Evolutionary conservation across 2,113 vertebrate genomes (phyloP).

Genomic region (Peucedramus taeniatus): DNA sequence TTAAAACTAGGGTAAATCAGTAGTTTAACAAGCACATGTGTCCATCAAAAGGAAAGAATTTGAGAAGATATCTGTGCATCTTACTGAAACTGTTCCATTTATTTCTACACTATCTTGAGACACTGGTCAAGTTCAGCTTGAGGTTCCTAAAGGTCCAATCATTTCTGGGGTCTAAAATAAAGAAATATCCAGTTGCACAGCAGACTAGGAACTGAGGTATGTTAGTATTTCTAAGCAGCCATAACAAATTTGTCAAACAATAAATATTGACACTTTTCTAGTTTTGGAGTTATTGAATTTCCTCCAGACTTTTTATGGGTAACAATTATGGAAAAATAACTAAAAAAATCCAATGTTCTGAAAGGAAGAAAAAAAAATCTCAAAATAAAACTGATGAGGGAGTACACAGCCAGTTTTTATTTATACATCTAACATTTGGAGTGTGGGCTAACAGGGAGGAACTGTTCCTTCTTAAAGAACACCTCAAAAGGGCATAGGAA

Average conservation of each 20-base stretch:
- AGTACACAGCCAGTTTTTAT: conserved; percentile 16
- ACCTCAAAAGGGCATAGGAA: neutral
- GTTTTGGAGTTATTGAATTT: neutral
- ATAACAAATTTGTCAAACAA: neutral
- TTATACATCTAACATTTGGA: conserved; percentile 30
- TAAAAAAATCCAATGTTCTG: neutral
- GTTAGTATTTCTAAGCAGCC: neutral
- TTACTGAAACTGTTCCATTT: neutral
- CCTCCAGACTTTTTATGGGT: neutral
- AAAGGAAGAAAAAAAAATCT: neutral
- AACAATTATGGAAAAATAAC: neutral
- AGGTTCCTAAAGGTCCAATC: neutral
- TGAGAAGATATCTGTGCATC: neutral
- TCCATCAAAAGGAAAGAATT: neutral
- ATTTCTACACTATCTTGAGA: neutral
- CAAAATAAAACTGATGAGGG: conserved; percentile 5
- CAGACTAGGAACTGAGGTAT: neutral
- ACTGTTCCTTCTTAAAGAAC: conserved; percentile 12
- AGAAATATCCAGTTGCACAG: neutral
- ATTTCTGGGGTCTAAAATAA: neutral
- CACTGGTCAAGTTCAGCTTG: neutral
- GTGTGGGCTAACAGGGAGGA: conserved; percentile 18
- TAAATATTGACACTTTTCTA: neutral
- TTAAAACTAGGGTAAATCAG: neutral
- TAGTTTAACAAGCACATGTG: neutral